Evolutionary conservation across 2,888 invertebrate genomes (phyloP), one percentile per base, ranked within the genome.

Genomic region (Nezara viridula): DNA sequence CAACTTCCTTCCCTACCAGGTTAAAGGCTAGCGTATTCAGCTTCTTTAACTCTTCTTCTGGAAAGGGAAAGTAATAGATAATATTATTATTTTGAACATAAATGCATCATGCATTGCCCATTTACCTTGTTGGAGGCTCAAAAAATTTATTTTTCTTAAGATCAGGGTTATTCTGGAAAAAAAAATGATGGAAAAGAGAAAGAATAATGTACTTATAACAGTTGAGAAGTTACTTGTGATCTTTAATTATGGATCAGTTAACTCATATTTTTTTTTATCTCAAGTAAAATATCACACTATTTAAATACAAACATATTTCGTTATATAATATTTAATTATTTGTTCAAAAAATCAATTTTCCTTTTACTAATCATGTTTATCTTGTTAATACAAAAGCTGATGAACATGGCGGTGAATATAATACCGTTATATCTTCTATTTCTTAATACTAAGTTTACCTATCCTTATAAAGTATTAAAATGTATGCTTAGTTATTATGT

Each of bases 1-100:
- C 47, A 27, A n/a, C 88, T 10, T 44, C 73, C 27, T 88, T 88
- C 21, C 88, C 66, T n/a, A 44, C 27, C 66, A 88, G 66, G 66
- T 27, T 88, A 55, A 88, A 88, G 44, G 27, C 88, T 47, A 88
- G 27, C 16, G 12, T 88, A 47, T 49, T 66, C 27, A 88, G 88
- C 32, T 47, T 88, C 27, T 37, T 73, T 44, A 47, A n/a, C 49
- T 73, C 81, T 44, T 81, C 81, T 87, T 73, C 60, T 73, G 55
- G 55, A 44, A 73, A 88, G 49, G 73, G 60, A 49, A 88, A 81
- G 81, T 88, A 73, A 66, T 49, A 10, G 27, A 7, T 60, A 27
- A 14, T 85, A 24, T 21, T 44, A 50, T 19, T 85, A 32, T 50
- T 47, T 27, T 47, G n/a, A 47, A 50, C 86, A n/a, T 37, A 32